A percentile compares a stretch with the other conserved stretches of the same genome.
These are phyloP conservation scores for Malurus melanocephalus DNA, from an alignment of 2,113 vertebrate genomes.

Conservation along the genomic window DNA sequence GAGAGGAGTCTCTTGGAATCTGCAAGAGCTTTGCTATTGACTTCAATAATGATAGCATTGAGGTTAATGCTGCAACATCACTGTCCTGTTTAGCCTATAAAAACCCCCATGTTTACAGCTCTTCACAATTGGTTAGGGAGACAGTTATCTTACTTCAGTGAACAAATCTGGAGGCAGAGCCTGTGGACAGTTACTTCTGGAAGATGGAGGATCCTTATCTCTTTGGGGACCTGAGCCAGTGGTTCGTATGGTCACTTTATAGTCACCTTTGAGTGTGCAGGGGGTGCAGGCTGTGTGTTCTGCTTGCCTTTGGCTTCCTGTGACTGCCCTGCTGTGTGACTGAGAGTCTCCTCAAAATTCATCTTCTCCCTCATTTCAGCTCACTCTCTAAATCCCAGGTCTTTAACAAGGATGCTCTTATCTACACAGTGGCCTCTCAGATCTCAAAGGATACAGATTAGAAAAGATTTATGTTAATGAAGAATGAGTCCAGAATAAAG, in stretches of 20 bases:
- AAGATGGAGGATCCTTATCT: background rate
- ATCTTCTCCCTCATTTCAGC: background rate
- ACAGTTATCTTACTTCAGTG: background rate
- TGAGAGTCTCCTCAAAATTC: background rate
- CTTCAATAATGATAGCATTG: background rate
- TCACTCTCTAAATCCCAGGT: background rate
- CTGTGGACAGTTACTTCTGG: background rate
- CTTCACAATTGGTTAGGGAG: background rate
- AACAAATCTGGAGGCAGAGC: background rate
- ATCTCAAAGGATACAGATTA: background rate
- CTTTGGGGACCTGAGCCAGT: background rate
- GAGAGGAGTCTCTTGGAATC: background rate
- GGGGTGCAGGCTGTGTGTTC: background rate
- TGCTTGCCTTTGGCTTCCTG: background rate
- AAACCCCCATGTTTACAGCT: background rate
- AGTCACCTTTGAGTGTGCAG: background rate
- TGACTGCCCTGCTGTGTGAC: background rate
- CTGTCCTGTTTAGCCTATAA: background rate
- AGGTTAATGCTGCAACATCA: constrained; percentile 4
- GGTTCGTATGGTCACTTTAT: background rate
- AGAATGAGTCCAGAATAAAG: background rate
- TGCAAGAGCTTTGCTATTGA: background rate
- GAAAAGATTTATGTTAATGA: background rate
- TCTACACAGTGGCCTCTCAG: background rate
- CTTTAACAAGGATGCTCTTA: background rate